A percentile compares a stretch with the other conserved stretches of the same genome.
These are phyloP conservation scores for Axis porcinus DNA, from an alignment of 2,113 vertebrate species.

Conservation along the genomic window DNA sequence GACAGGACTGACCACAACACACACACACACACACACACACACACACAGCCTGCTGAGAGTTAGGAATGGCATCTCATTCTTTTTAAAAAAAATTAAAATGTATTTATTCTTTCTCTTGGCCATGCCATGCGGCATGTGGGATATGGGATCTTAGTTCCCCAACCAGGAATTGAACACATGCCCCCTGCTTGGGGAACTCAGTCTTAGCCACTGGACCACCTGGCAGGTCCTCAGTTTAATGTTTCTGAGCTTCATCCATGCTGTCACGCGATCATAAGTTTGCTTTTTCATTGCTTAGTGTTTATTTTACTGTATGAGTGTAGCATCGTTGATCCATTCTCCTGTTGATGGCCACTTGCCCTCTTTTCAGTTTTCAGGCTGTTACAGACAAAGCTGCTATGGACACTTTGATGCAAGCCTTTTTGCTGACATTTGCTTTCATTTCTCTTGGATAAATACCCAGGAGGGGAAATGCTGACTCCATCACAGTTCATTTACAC, in stretches of 20 bases:
- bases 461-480: not conserved
- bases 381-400: not conserved
- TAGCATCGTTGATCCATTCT: not conserved
- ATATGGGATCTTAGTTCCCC: not conserved
- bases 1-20: not conserved
- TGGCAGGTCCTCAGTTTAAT: not conserved
- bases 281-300: not conserved
- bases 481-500: not conserved
- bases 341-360: not conserved
- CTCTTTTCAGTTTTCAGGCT: not conserved
- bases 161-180: not conserved
- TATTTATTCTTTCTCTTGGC: not conserved
- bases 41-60: not conserved
- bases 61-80: not conserved
- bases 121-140: not conserved
- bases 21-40: not conserved
- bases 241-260: not conserved
- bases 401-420: not conserved
- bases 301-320: not conserved
- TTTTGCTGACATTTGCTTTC: not conserved
- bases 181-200: not conserved
- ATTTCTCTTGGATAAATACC: not conserved
- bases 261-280: not conserved
- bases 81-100: not conserved
- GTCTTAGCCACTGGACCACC: not conserved